Base-by-base conservation (phyloP, 1,140 invertebrate genomes). In the Papilio machaon region DNA sequence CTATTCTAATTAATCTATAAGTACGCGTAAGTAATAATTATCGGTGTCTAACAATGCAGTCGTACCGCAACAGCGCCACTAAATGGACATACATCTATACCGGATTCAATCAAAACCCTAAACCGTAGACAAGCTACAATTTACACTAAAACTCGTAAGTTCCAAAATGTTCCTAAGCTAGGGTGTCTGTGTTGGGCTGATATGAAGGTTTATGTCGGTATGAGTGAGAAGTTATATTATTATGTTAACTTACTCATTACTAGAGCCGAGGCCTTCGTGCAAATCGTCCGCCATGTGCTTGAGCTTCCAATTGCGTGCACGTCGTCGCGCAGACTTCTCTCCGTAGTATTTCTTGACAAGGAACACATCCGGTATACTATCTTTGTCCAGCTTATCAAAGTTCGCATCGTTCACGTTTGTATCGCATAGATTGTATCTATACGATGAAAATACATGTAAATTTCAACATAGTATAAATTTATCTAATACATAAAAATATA, bases 341-440 rank as follows among this genome's bases (percentile, higher is more conserved):
- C 96, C 97, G 94, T 98, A 99, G 80, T 96, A 95, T 91, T 99
- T 99, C 94, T 99, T 99, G 0, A 99, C 97, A 1, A 99, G 92
- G 81, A 99, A 96, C 73, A 99, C 97, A 95, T 99, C 98, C 0
- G 99, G 98, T 73, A 99, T 89, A 1, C 93, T 91, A 52, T 97
- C 96, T 67, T 95, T 92, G 80, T 97, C 95, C 80, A 99, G 88
- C 87, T 98, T 98, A 70, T 99, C 99, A 89, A 98, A 97, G 92
- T 98, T 96, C 0, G 85, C 84, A 94, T 99, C 97, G 90, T 99
- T 99, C 10, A 99, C 96, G 90, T 99, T 99, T 23, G 97, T 97
- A 87, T 99, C 98, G 8, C 95, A 95, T 35, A 99, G 93, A 94
- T 99, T 97, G 94, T 99, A 99, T 49, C 97, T 98, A 86, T 49